Percentiles rank a stretch among this genome's conserved stretches.
Evolutionary conservation across 1,140 invertebrate species (phyloP).

Genomic region (Leptestheria dahalacensis): DNA sequence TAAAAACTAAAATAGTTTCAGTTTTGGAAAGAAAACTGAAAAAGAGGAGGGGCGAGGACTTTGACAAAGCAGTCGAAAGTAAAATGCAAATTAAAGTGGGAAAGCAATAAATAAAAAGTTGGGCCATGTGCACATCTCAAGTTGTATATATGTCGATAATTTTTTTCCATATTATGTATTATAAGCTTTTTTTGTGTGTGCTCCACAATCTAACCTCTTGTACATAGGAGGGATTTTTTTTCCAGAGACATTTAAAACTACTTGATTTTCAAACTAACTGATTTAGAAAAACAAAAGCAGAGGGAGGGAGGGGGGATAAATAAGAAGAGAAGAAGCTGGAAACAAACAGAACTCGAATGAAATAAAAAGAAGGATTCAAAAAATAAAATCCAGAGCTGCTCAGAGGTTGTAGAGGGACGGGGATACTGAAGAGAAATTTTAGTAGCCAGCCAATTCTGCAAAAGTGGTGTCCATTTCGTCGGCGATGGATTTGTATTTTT

Average conservation of each 20-base stretch:
- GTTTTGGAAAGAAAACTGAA: too few relatives aligned
- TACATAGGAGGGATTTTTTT: too few relatives aligned
- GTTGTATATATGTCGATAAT: background rate
- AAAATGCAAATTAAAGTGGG: background rate
- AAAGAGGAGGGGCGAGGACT: background rate
- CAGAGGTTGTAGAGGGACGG: background rate
- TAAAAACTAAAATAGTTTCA: too few relatives aligned
- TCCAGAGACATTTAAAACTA: background rate
- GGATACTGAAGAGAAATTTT: too few relatives aligned
- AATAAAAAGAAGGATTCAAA: too few relatives aligned
- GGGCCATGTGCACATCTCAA: background rate
- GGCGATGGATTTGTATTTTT: constrained; percentile 93
- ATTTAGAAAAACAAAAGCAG: background rate
- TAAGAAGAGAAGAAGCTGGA: background rate
- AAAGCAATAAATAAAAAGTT: background rate
- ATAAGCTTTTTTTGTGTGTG: background rate
- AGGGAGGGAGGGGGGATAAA: background rate
- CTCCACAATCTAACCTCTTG: too few relatives aligned
- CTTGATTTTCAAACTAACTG: background rate
- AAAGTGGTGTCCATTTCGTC: constrained; percentile 94
- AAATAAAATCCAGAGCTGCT: too few relatives aligned
- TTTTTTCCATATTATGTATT: background rate
- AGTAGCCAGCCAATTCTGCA: constrained; percentile 82
- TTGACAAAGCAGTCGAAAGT: background rate
- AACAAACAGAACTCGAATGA: background rate